These are phyloP conservation scores for Parthenolecanium corni DNA, from an alignment of 2,888 invertebrate genomes.

Conservation along the genomic window DNA sequence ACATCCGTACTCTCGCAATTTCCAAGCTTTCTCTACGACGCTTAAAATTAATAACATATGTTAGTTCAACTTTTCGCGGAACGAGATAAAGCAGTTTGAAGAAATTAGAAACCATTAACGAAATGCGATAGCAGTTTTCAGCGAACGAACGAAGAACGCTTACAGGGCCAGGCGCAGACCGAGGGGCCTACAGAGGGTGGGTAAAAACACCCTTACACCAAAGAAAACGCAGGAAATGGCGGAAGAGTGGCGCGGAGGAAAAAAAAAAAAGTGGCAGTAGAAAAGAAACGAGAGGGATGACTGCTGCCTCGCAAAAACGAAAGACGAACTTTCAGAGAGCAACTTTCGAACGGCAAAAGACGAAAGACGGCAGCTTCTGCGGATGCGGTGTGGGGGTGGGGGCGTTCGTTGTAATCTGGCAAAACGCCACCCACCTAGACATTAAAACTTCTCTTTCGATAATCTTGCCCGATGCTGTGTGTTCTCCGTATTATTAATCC, in stretches of 20 bases:
- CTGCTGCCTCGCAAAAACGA: too few species aligned
- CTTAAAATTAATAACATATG: not conserved
- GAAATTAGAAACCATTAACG: conserved; percentile 26
- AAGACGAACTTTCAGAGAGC: not conserved
- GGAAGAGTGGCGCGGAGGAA: not conserved
- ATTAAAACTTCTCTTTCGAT: not conserved
- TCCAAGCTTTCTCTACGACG: too few species aligned
- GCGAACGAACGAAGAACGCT: not conserved
- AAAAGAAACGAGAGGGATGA: too few species aligned
- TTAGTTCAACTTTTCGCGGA: not conserved
- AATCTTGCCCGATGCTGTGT: not conserved
- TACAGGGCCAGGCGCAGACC: not conserved
- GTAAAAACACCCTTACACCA: not conserved
- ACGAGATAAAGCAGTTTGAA: conserved; percentile 19
- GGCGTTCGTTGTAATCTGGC: conserved; percentile 6
- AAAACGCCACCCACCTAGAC: conserved; percentile 5
- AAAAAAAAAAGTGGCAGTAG: not conserved
- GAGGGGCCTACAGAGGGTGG: not conserved
- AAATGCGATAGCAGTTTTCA: conserved; percentile 12
- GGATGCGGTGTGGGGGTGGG: not conserved
- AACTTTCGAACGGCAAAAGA: not conserved
- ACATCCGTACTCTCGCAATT: too few species aligned
- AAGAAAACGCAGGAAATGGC: not conserved
- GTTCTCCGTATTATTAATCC: not conserved
- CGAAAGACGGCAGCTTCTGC: too few species aligned